Base-by-base conservation (phyloP, 2,797 vertebrate species). In the Dipus sagitta region DNA sequence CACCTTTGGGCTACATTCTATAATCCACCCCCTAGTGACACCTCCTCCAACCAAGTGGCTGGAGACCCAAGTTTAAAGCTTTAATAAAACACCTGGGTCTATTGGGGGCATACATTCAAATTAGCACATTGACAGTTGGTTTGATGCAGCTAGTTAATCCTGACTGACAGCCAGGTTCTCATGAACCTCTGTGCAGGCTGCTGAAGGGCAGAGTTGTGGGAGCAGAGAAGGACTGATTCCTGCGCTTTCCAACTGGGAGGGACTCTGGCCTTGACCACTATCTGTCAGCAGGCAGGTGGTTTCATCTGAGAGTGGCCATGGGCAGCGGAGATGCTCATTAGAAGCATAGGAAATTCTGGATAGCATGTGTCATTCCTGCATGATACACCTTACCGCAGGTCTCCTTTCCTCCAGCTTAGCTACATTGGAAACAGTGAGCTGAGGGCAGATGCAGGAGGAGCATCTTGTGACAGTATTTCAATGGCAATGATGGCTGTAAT, bases 371-470 rank as follows among this genome's bases (percentile, higher is more conserved):
- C 47, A 8, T 60, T 30, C 47, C 58, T 30, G 11, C 2, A 2
- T 70, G 18, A 58, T 32, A 62, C 52, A 24, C 13, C 30, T 34
- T 58, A 32, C 1, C 65, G 13, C 32, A 62, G 34, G 32, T 76
- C 54, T 62, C 60, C 62, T 72, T 88, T 72, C 32, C n/a, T 42
- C 23, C 80, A 42, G 15, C 38, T 81, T 52, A 42, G 23, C 13
- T 54, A 60, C 75, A 20, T 93, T 54, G 88, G 79, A 83, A 86
- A 81, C 9, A 20, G 34, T 72, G 54, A 58, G 47, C 70, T 91
- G 68, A 52, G 92, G 86, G 23, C 30, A 88, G 58, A 18, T 26
- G 10, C 32, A 2, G 32, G 21, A 9, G 23, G 60, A 70, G 3
- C 30, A 75, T 81, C 30, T 54, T 52, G 15, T 60, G 77, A 58